phyloP scores from a whole-genome alignment of 2,797 vertebrate genomes.

The Linurgus olivaceus region DNA sequence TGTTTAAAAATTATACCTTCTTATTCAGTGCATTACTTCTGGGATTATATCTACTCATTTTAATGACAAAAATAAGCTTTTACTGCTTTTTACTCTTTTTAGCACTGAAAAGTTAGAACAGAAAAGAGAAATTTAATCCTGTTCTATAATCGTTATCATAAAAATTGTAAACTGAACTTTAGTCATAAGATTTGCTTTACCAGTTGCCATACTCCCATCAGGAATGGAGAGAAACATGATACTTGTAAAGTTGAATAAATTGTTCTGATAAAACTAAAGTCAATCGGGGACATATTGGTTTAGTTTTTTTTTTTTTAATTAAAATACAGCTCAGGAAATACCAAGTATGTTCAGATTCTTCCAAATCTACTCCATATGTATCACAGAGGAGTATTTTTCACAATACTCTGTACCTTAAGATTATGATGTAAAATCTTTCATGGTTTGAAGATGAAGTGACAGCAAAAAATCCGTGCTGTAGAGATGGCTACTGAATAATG shows the following conservation, averaged over 20 bases:
- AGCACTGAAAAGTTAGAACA: background rate
- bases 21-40: background rate
- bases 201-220: background rate
- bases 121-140: background rate
- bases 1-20: background rate
- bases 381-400: background rate
- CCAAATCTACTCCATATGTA: background rate
- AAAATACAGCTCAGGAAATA: background rate
- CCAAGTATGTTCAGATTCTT: background rate
- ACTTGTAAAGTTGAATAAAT: background rate
- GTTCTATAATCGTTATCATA: background rate
- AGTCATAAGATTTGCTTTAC: background rate
- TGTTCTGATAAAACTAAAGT: background rate
- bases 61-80: conserved; percentile 21
- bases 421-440: background rate
- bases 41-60: conserved; percentile 10
- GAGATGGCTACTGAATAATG: background rate
- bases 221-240: background rate
- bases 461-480: background rate
- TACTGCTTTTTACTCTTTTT: background rate
- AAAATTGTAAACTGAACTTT: background rate
- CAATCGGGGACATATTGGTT: background rate
- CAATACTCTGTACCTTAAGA: background rate
- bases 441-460: background rate
- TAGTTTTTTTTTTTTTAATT: background rate